Base-by-base conservation (phyloP, 2,888 invertebrate genomes). In the Lobophora halterata region DNA sequence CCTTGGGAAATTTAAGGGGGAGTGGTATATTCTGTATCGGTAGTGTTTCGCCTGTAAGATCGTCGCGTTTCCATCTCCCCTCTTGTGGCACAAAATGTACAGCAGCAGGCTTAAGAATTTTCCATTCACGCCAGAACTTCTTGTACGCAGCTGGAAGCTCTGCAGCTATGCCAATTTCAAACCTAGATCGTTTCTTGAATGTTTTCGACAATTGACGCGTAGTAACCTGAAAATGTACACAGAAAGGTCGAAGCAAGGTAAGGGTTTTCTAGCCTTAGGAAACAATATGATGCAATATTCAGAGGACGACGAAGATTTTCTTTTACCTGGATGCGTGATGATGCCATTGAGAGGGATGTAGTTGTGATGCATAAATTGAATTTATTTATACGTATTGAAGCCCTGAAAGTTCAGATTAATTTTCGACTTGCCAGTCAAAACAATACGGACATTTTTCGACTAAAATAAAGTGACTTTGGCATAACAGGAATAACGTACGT, bases 101-200 rank as follows among this genome's bases (percentile, higher is more conserved):
- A 0, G 91, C 90, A 14, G 88, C 89, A 43, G 91, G 90, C 47
- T 89, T 87, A 31, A 90, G 83, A 1, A 90, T 57, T 71, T 93
- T 93, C 95, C 96, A 96, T 87, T 97, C 96, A 42, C 87, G 88
- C 90, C 93, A 95, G 76, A 96, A 97, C 63, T 95, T 96, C 65
- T 91, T 93, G 63, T 96, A 97, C 1, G 93, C 94, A 43, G 91
- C 90, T 1, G 97, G 97, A 32, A 96, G 75, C 51, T 89, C 88
- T 1, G 91, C 77, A 3, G 92, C 94, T 45, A 92, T 79, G 1
- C 93, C 94, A 58, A 88, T 88, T 20, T 92, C 91, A 62, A 93
- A 92, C 55, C 89, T 85, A 31, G 70, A 74, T 49, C 79, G 78
- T 52, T 79, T 83, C 59, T 87, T 89, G 49, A 74, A 90, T 32